Evolutionary conservation across 2,797 vertebrate genomes (phyloP), one percentile per base, ranked within the genome.

Genomic region (Phoxinus dragarum): DNA sequence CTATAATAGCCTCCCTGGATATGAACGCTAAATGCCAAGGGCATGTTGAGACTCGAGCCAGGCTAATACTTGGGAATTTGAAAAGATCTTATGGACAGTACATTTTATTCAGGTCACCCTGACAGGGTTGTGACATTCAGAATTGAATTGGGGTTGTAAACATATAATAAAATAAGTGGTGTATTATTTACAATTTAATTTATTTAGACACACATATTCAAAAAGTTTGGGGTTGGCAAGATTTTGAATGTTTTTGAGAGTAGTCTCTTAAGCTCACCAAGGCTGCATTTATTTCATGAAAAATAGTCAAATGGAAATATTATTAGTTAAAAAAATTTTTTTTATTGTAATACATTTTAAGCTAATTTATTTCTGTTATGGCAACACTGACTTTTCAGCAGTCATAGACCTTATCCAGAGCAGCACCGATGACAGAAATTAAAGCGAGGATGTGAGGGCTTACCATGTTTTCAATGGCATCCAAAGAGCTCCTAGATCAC

Each of bases 1-100:
- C 40, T 34, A 56, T 71, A 85, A 72, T 61, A 80, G 21, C 38
- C 84, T 81, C 36, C 36, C 49, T 69, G 72, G 38, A 71, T 49
- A 69, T 61, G 84, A 84, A 72, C 67, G 73, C 27, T 49, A 80
- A 85, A 85, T 80, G 68, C 68, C 68, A 72, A 73, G 68, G 68
- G 23, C 56, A 85, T 42, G 31, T 47, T 40, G 42, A 73, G 34
- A 71, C 21, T 11, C 52, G 10, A 80, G 56, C 23, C 76, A 64
- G 56, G 68, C 42, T 40, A 47, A 67, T 79, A 31, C 31, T 56
- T 80, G 40, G 40, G 31, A 73, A 73, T 85, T 80, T 34, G 16
- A 64, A 49, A 34, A 80, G 10, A 66, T 85, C 14, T 61, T 73
- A 80, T 47, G 23, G 42, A 73, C 42, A 23, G 23, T 80, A n/a